These are phyloP conservation scores for Odocoileus virginianus DNA, from an alignment of 2,113 vertebrate species.

Conservation along the genomic window DNA sequence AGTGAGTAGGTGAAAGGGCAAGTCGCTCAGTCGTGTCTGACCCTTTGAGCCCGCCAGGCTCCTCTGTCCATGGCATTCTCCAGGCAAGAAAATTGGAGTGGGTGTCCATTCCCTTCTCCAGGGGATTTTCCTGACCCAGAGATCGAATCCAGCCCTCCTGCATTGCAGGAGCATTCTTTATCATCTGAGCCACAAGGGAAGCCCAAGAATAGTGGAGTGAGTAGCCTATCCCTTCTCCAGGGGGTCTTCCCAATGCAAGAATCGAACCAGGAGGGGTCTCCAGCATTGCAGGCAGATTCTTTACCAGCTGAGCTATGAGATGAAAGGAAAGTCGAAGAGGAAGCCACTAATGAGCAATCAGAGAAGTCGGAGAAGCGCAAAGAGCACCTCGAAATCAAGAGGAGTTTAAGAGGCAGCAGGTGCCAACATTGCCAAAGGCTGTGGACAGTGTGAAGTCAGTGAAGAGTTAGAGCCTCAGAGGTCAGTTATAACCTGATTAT, in stretches of 20 bases:
- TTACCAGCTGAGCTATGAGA: not conserved
- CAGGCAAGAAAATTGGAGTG: not conserved
- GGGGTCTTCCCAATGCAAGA: not conserved
- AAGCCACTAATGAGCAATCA: not conserved
- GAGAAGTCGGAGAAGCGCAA: not conserved
- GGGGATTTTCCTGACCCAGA: not conserved
- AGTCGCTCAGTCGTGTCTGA: not conserved
- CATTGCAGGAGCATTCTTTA: not conserved
- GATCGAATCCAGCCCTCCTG: not conserved
- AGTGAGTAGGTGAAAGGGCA: not conserved
- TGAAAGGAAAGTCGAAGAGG: not conserved
- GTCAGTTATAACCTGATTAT: not conserved
- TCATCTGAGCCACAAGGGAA: not conserved
- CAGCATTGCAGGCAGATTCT: not conserved
- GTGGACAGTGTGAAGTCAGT: not conserved
- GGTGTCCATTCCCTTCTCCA: not conserved
- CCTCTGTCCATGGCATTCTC: not conserved
- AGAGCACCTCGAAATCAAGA: not conserved
- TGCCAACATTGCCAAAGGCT: not conserved
- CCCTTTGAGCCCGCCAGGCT: not conserved
- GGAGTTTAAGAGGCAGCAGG: not conserved
- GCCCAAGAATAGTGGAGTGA: not conserved
- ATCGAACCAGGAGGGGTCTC: rapidly evolving
- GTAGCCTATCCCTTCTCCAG: not conserved
- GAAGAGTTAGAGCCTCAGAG: not conserved